Percentiles rank a stretch among this genome's conserved stretches.
Evolutionary conservation across 1,140 invertebrate species (phyloP).

Genomic region (Platyscapa corneri): DNA sequence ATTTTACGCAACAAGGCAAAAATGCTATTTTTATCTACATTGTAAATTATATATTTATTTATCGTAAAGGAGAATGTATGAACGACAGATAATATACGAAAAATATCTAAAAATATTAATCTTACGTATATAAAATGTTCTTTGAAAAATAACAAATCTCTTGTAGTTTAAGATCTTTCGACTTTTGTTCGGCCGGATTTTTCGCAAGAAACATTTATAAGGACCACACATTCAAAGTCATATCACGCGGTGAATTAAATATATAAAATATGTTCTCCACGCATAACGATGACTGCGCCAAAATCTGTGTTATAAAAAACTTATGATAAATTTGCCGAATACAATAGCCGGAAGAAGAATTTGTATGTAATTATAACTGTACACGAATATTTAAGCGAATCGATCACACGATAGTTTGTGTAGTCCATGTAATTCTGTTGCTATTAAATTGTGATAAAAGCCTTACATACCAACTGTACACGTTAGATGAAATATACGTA

Average conservation of each 20-base stretch:
- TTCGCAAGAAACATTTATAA: slow-evolving; percentile 40
- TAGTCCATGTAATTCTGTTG: neutral
- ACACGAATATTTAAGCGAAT: neutral
- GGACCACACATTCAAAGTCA: slow-evolving; percentile 45
- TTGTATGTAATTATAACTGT: slow-evolving; percentile 31
- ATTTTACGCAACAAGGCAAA: slow-evolving; percentile 40
- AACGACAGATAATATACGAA: neutral
- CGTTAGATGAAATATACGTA: neutral
- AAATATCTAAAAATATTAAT: slow-evolving; percentile 21
- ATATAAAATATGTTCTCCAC: slow-evolving; percentile 34
- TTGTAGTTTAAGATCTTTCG: neutral
- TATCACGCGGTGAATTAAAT: slow-evolving; percentile 40
- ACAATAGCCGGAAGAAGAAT: slow-evolving; percentile 13
- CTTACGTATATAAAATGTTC: neutral
- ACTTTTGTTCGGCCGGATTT: neutral
- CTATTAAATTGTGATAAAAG: neutral
- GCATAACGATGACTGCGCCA: slow-evolving; percentile 42
- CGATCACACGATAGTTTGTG: neutral
- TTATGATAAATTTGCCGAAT: slow-evolving; percentile 42
- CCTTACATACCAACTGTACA: neutral
- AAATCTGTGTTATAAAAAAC: slow-evolving; percentile 44
- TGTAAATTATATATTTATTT: slow-evolving; percentile 23
- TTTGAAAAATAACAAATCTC: neutral
- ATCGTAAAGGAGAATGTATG: slow-evolving; percentile 18
- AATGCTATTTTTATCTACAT: slow-evolving; percentile 46